Conservation (phyloP, 2,113 vertebrate species). For the Poecile atricapillus region DNA sequence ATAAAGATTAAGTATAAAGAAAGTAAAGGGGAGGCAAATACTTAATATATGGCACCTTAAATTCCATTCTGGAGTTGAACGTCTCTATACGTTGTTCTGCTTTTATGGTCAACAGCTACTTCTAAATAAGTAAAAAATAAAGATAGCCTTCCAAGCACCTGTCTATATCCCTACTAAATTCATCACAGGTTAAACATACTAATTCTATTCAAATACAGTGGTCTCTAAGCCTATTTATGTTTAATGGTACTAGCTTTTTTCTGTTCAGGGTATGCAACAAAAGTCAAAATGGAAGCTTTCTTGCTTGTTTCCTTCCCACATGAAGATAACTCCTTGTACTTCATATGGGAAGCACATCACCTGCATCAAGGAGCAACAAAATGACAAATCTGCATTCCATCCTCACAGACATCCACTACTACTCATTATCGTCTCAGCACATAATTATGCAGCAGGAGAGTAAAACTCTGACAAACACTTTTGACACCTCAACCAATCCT, state of each 20-base stretch:
- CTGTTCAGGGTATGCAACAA: neutral
- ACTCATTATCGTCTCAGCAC: slow-evolving; percentile 61
- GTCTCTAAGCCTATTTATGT: neutral
- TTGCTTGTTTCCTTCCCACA: neutral
- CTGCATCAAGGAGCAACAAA: slow-evolving; percentile 53
- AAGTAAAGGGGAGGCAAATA: neutral
- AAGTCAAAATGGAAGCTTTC: slow-evolving; percentile 3
- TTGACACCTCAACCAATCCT: slow-evolving; percentile 51
- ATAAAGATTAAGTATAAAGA: neutral
- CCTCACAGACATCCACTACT: slow-evolving; percentile 45
- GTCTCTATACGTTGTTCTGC: neutral
- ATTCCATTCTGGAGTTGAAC: neutral
- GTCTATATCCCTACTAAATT: neutral
- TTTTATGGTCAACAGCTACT: neutral
- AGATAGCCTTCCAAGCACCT: neutral
- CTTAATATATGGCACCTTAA: neutral
- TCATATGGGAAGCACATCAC: slow-evolving; percentile 52
- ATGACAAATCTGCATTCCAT: slow-evolving; percentile 65
- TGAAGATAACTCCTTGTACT: neutral
- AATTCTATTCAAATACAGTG: neutral
- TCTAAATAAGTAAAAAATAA: neutral
- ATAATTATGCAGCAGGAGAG: slow-evolving; percentile 61
- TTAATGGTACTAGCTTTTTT: neutral
- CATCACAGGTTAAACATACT: neutral
- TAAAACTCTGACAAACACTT: slow-evolving; percentile 59